Evolutionary conservation across 2,888 invertebrate species (phyloP).

Genomic region (Andrena hattorfiana): DNA sequence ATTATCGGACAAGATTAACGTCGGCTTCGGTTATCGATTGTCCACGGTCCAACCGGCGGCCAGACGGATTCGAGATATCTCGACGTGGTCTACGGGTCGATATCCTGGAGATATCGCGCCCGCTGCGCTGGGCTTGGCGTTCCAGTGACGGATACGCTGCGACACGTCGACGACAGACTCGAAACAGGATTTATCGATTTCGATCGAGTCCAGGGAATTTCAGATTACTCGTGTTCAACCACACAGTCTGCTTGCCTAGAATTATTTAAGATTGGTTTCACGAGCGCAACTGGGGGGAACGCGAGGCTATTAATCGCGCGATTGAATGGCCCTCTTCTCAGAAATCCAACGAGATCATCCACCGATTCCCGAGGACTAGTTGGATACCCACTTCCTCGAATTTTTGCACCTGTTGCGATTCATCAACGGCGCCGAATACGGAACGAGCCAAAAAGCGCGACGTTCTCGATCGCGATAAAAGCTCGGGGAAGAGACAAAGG

Average conservation of each 20-base stretch:
- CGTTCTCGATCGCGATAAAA: constrained; percentile 3
- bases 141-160: background rate
- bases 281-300: too few species aligned
- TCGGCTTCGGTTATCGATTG: constrained; percentile 64
- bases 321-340: background rate
- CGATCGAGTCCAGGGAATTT: background rate
- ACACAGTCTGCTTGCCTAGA: too few species aligned
- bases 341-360: background rate
- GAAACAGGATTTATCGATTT: background rate
- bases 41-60: constrained; percentile 45
- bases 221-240: background rate
- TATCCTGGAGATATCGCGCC: constrained; percentile 27
- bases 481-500: constrained; percentile 11
- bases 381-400: background rate
- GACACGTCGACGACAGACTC: background rate
- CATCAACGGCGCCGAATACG: background rate
- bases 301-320: background rate
- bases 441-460: background rate
- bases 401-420: constrained; percentile 55
- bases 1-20: constrained; percentile 66
- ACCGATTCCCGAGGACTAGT: background rate
- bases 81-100: constrained; percentile 7
- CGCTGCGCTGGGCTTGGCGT: background rate
- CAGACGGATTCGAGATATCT: constrained; percentile 29
- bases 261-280: too few species aligned